Evolutionary conservation across 2,797 vertebrate species (phyloP).

Genomic region (Urocyon cinereoargenteus): DNA sequence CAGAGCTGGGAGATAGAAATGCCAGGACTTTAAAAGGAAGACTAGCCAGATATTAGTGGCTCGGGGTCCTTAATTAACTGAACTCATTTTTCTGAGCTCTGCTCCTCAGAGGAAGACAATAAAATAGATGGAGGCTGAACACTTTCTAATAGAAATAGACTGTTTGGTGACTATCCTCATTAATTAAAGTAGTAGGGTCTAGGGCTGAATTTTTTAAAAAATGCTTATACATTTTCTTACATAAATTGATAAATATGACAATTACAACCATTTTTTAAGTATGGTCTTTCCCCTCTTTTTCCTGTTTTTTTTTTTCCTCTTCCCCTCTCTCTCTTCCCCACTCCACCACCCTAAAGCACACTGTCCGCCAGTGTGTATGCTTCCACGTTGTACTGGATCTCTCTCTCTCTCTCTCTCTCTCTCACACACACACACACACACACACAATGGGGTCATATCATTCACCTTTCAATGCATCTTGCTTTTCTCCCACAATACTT

Average conservation of each 20-base stretch:
- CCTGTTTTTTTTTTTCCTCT: neutral
- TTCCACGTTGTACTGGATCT: neutral
- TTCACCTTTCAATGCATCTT: neutral
- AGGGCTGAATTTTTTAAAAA: neutral
- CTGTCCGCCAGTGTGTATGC: neutral
- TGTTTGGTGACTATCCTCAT: neutral
- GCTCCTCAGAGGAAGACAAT: slow-evolving; percentile 56
- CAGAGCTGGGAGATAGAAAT: slow-evolving; percentile 24
- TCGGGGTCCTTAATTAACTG: slow-evolving; percentile 30
- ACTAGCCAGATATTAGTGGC: neutral
- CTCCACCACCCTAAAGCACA: no score
- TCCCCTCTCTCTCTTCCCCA: neutral
- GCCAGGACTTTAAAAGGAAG: neutral
- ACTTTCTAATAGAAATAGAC: neutral
- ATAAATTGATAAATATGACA: neutral
- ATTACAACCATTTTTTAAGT: neutral
- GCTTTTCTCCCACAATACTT: neutral
- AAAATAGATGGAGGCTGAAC: slow-evolving; percentile 9
- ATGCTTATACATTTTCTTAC: neutral
- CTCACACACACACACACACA: neutral
- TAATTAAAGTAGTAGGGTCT: neutral
- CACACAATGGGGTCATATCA: neutral
- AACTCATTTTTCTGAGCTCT: slow-evolving; percentile 58
- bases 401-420: neutral
- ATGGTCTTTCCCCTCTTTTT: neutral